These are phyloP conservation scores for Euphydryas editha DNA, from an alignment of 2,888 invertebrate genomes.

Conservation along the genomic window DNA sequence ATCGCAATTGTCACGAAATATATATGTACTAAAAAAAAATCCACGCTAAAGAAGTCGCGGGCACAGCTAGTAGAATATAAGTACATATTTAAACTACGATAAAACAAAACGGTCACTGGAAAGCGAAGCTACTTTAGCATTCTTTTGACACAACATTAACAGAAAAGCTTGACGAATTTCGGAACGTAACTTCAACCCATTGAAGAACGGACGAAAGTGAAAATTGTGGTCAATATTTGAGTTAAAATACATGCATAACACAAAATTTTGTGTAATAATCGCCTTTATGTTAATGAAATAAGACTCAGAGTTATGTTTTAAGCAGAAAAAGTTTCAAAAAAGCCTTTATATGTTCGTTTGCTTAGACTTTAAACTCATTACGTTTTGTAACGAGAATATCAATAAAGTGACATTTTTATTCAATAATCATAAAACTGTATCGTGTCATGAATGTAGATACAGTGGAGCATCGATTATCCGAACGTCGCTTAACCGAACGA, in stretches of 20 bases:
- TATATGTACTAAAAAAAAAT: too few relatives aligned
- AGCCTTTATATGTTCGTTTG: neutral
- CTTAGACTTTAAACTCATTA: slow-evolving; percentile 3
- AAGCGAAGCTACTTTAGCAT: slow-evolving; percentile 8
- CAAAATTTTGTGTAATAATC: neutral
- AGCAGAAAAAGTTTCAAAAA: neutral
- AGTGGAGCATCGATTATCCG: too few relatives aligned
- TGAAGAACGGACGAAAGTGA: slow-evolving; percentile 61
- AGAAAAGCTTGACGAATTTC: slow-evolving; percentile 52
- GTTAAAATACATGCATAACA: slow-evolving; percentile 52
- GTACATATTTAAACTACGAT: neutral
- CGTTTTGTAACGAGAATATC: slow-evolving; percentile 6
- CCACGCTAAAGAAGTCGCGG: too few relatives aligned
- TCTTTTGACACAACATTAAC: slow-evolving; percentile 26
- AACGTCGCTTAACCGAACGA: too few relatives aligned
- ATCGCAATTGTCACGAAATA: too few relatives aligned
- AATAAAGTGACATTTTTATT: neutral
- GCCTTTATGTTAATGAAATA: neutral
- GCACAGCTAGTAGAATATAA: neutral
- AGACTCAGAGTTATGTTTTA: slow-evolving; percentile 1
- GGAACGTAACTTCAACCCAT: slow-evolving; percentile 40
- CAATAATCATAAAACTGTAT: neutral
- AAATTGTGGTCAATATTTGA: slow-evolving; percentile 72
- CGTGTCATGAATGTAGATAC: neutral
- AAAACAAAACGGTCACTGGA: neutral